Percentiles rank a stretch among this genome's conserved stretches.
These are phyloP conservation scores for Coreius guichenoti DNA, from an alignment of 2,797 vertebrate species.

Conservation along the genomic window DNA sequence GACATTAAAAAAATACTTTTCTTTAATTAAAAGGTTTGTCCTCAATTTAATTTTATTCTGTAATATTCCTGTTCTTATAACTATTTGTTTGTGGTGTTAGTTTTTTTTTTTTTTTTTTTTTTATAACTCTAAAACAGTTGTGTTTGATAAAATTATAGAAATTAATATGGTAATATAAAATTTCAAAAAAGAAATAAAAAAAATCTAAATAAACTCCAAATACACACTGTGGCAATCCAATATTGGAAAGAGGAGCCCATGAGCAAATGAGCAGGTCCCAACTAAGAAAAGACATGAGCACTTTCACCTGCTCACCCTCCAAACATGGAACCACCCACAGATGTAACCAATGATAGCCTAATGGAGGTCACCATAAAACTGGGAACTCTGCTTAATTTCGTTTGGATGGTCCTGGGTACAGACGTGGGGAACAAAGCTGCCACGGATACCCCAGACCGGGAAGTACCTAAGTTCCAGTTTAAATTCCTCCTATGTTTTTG, in stretches of 20 bases:
- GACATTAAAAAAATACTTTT: neutral
- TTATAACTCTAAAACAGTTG: neutral
- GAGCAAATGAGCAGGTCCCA: neutral
- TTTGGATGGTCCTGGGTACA: neutral
- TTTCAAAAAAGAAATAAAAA: neutral
- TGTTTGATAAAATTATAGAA: neutral
- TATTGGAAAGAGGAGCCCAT: neutral
- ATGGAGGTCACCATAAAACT: neutral
- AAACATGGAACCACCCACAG: too few species aligned
- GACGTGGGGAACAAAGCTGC: neutral
- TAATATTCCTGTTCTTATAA: neutral
- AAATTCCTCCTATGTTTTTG: too few species aligned
- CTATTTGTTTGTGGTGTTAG: neutral
- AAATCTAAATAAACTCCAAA: neutral
- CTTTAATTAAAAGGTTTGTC: neutral
- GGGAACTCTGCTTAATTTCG: neutral
- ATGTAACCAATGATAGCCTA: neutral
- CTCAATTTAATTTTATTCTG: neutral
- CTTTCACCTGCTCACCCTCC: neutral
- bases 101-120: neutral
- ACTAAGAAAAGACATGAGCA: neutral
- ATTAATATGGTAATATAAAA: neutral
- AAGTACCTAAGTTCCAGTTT: neutral
- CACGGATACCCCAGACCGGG: neutral
- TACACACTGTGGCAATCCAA: neutral